Base-by-base conservation (phyloP, 2,797 vertebrate genomes). In the Chaetophractus vellerosus region DNA sequence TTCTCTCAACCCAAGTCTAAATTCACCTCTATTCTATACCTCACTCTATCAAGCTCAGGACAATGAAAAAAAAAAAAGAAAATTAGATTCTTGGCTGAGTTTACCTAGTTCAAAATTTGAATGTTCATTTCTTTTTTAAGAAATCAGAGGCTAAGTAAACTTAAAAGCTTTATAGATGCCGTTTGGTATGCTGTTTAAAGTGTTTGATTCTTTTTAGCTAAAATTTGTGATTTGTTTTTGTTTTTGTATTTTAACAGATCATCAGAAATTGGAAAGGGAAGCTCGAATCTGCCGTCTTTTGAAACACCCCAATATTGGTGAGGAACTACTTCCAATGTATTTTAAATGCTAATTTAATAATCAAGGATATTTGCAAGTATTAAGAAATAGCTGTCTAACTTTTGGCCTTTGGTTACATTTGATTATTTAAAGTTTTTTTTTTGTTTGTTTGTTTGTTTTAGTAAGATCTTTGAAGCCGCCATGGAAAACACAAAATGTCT, bases 201-300 rank as follows among this genome's bases (percentile, higher is more conserved):
- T 28, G 21, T 24, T 87, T 41, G 82, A 24, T 68, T 93, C 6
- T 23, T 85, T 83, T 61, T 8, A 81, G 5, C 38, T 97, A 89
- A 98, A 93, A 84, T 14, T 68, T 75, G 26, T 59, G 83, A 68
- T 86, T 97, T 66, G 15, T 31, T 90, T 24, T 14, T 90, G 21
- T 76, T 0, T 64, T 45, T 50, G 66, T 31, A 6, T 94, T 92
- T n/a, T 92, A 98, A 95, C 98, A 99, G 99, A 99, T 99, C 99
- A 99, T 96, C 99, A 99, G 99, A 99, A 99, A 98, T 98, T 99
- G 98, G 99, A 99, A 98, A 99, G 99, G 96, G 99, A 99, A 98
- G 99, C 99, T 96, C 98, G 99, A 98, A 99, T 99, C 98, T 99
- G 99, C 97, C 99, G 99, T 90, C 99, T 99, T 92, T 98, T 99